Percentiles rank a stretch among this genome's conserved stretches.
These are phyloP conservation scores for Yponomeuta cagnagella DNA, from an alignment of 2,888 invertebrate genomes.

Conservation along the genomic window DNA sequence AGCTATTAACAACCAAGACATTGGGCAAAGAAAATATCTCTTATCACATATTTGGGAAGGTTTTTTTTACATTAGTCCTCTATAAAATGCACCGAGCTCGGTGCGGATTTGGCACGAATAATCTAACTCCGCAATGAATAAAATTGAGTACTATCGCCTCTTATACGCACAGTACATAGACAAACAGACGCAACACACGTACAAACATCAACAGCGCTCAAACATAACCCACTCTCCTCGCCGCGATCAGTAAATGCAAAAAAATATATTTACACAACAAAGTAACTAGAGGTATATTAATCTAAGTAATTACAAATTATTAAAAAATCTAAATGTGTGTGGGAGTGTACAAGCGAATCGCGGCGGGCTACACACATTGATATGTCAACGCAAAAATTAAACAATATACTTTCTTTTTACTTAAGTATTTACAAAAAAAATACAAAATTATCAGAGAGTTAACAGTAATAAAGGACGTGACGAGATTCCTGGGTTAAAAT, in stretches of 20 bases:
- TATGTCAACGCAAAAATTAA: constrained; percentile 45
- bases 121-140: constrained; percentile 23
- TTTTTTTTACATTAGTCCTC: neutral
- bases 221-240: constrained; percentile 24
- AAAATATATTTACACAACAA: constrained; percentile 22
- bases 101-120: constrained; percentile 60
- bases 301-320: neutral
- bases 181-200: constrained; percentile 16
- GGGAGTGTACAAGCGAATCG: constrained; percentile 23
- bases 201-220: constrained; percentile 5
- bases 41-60: neutral
- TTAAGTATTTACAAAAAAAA: constrained; percentile 51
- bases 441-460: constrained; percentile 41
- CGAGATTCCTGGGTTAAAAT: constrained; percentile 29
- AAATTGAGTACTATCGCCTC: constrained; percentile 1
- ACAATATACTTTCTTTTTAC: constrained; percentile 22
- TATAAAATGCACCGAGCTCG: constrained; percentile 22
- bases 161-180: neutral
- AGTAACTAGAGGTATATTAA: constrained; percentile 5
- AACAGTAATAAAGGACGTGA: constrained; percentile 35
- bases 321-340: neutral
- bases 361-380: constrained; percentile 33
- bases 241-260: constrained; percentile 30
- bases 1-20: neutral
- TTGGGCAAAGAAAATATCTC: neutral